Evolutionary conservation across 37 sponge, comb jelly and placozoan genomes (phyloP).

Genomic region (Beroe ovata): DNA sequence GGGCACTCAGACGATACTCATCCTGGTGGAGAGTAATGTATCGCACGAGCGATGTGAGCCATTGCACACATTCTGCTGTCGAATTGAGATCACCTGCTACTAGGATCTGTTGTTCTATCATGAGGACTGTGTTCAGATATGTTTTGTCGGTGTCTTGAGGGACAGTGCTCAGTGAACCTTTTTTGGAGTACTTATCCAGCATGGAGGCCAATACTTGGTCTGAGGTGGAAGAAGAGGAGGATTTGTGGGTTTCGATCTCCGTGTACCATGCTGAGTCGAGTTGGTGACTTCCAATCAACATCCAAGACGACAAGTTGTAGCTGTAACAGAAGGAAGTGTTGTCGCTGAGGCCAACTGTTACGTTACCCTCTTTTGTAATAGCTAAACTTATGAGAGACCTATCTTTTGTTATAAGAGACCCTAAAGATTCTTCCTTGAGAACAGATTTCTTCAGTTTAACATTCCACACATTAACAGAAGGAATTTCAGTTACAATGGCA

Average conservation of each 20-base stretch:
- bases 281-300: slow-evolving; percentile 29
- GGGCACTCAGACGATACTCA: slow-evolving; percentile 72
- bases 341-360: slow-evolving; percentile 31
- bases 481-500: neutral
- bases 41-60: slow-evolving; percentile 73
- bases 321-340: slow-evolving; percentile 5
- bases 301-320: neutral
- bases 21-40: slow-evolving; percentile 71
- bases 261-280: slow-evolving; percentile 19
- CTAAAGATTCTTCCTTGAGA: slow-evolving; percentile 34
- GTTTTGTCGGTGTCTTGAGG: neutral
- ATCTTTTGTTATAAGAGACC: neutral
- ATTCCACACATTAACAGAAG: slow-evolving; percentile 29
- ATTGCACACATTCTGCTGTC: slow-evolving; percentile 74
- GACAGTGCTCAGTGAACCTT: neutral
- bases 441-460: neutral
- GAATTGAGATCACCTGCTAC: slow-evolving; percentile 69
- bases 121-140: slow-evolving; percentile 8
- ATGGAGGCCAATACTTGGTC: neutral
- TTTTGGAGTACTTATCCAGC: neutral
- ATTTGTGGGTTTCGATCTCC: slow-evolving; percentile 9
- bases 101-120: slow-evolving; percentile 74
- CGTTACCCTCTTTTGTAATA: slow-evolving; percentile 25
- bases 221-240: neutral
- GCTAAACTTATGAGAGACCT: neutral